Conservation (phyloP, 2,113 vertebrate species). For the Notarius quadriscutis region DNA sequence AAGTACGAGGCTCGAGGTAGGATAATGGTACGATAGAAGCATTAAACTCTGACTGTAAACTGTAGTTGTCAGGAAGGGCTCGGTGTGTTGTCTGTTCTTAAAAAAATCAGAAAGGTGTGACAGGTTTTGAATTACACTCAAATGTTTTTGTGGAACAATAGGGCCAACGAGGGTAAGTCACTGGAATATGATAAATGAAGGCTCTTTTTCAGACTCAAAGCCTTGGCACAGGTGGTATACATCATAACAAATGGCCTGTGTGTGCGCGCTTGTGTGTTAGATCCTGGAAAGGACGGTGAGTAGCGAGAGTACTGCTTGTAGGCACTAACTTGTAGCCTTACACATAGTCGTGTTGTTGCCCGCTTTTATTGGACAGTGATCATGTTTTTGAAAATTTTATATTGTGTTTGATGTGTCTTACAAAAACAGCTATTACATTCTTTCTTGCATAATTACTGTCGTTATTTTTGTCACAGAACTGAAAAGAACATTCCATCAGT, state of each 20-base stretch:
- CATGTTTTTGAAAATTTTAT: neutral
- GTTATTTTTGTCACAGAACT: neutral
- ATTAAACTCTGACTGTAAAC: neutral
- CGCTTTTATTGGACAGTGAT: neutral
- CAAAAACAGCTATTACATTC: neutral
- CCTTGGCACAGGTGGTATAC: neutral
- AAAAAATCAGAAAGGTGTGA: conserved; percentile 30
- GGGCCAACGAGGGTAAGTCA: conserved; percentile 1
- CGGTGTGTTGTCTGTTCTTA: neutral
- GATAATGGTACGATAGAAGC: neutral
- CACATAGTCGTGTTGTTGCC: neutral
- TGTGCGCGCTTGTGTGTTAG: neutral
- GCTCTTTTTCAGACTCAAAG: conserved; percentile 13
- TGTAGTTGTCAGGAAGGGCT: neutral
- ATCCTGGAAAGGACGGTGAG: neutral
- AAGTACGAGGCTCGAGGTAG: neutral
- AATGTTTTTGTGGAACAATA: neutral
- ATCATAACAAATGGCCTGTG: conserved; percentile 24
- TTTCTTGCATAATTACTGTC: neutral
- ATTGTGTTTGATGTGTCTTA: neutral
- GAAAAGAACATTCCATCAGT: neutral
- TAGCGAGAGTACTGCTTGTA: neutral
- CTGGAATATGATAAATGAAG: conserved; percentile 38
- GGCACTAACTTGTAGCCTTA: neutral
- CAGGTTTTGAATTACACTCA: conserved; percentile 13